Percentiles rank a stretch among this genome's conserved stretches.
These are phyloP conservation scores for Macrotis lagotis DNA, from an alignment of 2,113 vertebrate species.

Conservation along the genomic window DNA sequence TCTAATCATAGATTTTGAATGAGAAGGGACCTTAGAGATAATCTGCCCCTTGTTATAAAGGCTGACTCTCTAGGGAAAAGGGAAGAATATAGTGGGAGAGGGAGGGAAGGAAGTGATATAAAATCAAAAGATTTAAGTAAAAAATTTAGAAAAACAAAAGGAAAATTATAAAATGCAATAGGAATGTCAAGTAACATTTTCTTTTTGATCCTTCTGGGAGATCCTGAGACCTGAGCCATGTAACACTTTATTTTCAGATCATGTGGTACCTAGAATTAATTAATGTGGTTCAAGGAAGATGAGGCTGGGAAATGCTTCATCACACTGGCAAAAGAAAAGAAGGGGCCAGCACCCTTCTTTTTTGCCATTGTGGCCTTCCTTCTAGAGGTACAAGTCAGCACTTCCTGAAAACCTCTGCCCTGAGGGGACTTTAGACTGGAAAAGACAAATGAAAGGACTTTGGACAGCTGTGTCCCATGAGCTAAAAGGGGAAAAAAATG, in stretches of 20 bases:
- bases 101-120: neutral
- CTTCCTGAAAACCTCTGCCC: slow-evolving; percentile 21
- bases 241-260: neutral
- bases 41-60: neutral
- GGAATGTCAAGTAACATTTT: neutral
- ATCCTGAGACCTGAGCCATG: neutral
- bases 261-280: neutral
- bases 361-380: neutral
- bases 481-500: slow-evolving; percentile 46
- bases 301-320: neutral
- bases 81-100: neutral
- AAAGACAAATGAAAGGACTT: slow-evolving; percentile 57
- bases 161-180: neutral
- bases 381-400: slow-evolving; percentile 2
- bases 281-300: neutral
- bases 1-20: neutral
- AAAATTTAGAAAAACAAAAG: neutral
- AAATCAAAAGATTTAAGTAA: neutral
- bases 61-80: neutral
- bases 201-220: neutral
- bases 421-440: slow-evolving; percentile 10
- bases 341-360: neutral
- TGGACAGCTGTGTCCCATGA: slow-evolving; percentile 18
- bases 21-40: neutral
- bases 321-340: neutral